Evolutionary conservation across 2,888 invertebrate species (phyloP).

Genomic region (Protonemura montana): DNA sequence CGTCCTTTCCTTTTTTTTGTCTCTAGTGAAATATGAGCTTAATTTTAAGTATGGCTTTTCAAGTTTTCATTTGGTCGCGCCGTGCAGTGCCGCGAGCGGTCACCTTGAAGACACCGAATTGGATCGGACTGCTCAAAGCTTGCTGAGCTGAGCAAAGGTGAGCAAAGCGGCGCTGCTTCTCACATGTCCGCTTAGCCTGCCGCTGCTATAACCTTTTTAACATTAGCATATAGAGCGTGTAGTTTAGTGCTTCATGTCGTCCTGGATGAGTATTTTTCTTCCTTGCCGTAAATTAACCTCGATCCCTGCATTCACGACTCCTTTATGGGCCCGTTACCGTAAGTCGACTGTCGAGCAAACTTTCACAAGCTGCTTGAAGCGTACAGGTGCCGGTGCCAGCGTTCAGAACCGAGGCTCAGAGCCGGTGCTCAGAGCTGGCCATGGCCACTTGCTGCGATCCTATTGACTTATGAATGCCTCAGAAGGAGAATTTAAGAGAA

Average conservation of each 20-base stretch:
- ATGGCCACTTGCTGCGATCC: not conserved
- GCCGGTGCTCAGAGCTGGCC: not conserved
- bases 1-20: not conserved
- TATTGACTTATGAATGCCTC: not conserved
- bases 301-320: constrained; percentile 8
- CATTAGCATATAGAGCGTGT: constrained; percentile 43
- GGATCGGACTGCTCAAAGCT: not conserved
- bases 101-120: not conserved
- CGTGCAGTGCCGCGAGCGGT: no score
- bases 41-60: constrained; percentile 21
- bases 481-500: no score
- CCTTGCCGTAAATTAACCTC: constrained; percentile 7
- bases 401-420: no score
- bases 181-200: not conserved
- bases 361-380: not conserved
- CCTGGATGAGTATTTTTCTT: constrained; percentile 22
- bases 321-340: constrained; percentile 7
- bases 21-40: constrained; percentile 28
- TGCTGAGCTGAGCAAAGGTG: not conserved
- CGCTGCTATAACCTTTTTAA: constrained; percentile 43
- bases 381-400: not conserved
- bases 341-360: not conserved
- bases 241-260: constrained; percentile 8
- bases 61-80: not conserved
- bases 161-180: not conserved